A percentile compares a stretch with the other conserved stretches of the same genome.
These are phyloP conservation scores for Eumeta japonica DNA, from an alignment of 1,140 invertebrate species.

Conservation along the genomic window DNA sequence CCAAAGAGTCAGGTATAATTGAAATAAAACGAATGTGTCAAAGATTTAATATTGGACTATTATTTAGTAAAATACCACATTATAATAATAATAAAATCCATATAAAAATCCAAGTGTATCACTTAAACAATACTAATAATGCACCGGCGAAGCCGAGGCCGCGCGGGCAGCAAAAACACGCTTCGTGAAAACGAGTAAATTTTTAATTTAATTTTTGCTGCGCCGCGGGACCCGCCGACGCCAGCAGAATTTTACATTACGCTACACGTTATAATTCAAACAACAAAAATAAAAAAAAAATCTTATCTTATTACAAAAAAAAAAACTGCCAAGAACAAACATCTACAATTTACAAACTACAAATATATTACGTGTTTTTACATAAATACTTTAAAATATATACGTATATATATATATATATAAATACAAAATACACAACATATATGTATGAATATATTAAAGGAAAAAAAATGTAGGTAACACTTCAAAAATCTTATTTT, in stretches of 20 bases:
- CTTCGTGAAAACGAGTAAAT: too few species aligned
- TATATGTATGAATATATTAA: too few species aligned
- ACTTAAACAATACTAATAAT: slow-evolving; percentile 49
- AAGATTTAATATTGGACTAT: slow-evolving; percentile 56
- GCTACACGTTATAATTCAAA: slow-evolving; percentile 45
- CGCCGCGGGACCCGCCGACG: too few species aligned
- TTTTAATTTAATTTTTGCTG: too few species aligned
- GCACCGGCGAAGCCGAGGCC: too few species aligned
- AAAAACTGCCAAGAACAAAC: slow-evolving; percentile 23
- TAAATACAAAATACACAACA: too few species aligned
- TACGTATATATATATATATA: too few species aligned
- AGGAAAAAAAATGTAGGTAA: too few species aligned
- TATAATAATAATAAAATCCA: slow-evolving; percentile 57
- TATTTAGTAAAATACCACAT: slow-evolving; percentile 58
- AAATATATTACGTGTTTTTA: slow-evolving; percentile 28
- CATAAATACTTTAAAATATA: too few species aligned
- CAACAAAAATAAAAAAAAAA: slow-evolving; percentile 45
- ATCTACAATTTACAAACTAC: slow-evolving; percentile 27
- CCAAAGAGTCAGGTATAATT: slow-evolving; percentile 7
- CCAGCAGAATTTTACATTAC: too few species aligned
- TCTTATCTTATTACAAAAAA: slow-evolving; percentile 34
- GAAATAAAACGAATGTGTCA: slow-evolving; percentile 47
- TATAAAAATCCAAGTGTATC: slow-evolving; percentile 55
- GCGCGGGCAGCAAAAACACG: too few species aligned
- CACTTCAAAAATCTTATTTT: too few species aligned